A percentile compares a stretch with the other conserved stretches of the same genome.
phyloP scores from a whole-genome alignment of 2,888 invertebrate genomes.

The Lycocerus yunnanus region DNA sequence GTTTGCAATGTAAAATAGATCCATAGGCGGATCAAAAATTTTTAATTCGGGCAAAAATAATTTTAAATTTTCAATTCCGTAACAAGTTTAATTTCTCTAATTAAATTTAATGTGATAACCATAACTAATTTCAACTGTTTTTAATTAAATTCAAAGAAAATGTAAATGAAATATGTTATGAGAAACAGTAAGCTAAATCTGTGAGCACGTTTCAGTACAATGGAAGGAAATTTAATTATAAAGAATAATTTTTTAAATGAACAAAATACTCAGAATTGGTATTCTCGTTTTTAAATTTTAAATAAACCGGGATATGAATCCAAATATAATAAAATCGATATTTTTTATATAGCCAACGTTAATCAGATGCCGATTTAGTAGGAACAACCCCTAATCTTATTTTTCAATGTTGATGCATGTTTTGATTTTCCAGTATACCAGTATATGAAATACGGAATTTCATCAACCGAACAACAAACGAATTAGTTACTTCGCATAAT shows the following conservation, averaged over 20 bases:
- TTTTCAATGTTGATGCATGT: neutral
- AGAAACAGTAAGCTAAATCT: neutral
- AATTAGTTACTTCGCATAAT: neutral
- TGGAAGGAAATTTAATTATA: neutral
- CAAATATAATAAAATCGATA: neutral
- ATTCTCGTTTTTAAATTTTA: neutral
- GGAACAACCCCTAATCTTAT: neutral
- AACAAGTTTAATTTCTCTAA: no score
- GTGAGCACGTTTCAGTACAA: neutral
- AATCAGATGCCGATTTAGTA: neutral
- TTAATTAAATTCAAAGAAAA: neutral
- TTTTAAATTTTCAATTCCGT: no score
- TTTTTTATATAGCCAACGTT: neutral
- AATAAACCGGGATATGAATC: neutral
- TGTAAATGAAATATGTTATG: neutral
- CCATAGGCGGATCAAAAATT: no score
- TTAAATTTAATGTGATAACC: neutral
- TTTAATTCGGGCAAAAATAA: no score
- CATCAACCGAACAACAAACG: no score
- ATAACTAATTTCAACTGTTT: neutral
- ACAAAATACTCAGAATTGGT: neutral
- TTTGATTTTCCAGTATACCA: neutral
- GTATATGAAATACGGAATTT: neutral
- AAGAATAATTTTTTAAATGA: neutral
- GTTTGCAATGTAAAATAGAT: no score